phyloP scores from a whole-genome alignment of 2,113 vertebrate species.

The Bufo gargarizans region DNA sequence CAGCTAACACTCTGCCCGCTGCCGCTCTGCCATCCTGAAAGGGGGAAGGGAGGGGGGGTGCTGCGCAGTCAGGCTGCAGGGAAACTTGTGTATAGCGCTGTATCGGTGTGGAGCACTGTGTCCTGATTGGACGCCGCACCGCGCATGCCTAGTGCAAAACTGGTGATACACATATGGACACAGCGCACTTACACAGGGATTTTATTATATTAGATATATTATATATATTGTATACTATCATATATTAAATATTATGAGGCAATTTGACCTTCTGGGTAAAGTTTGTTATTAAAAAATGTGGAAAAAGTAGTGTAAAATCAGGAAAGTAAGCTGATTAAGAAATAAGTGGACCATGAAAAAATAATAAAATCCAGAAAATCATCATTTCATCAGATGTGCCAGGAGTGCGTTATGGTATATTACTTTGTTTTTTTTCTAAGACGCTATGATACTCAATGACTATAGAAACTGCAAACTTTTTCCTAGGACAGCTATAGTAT shows the following conservation, averaged over 20 bases:
- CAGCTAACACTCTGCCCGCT: too few relatives aligned
- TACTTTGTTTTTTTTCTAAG: background rate
- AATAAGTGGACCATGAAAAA: background rate
- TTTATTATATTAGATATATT: too few relatives aligned
- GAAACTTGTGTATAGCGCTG: too few relatives aligned
- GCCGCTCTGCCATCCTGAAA: too few relatives aligned
- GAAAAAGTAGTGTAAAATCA: background rate
- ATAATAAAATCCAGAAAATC: background rate
- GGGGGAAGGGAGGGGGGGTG: too few relatives aligned
- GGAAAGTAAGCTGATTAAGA: background rate
- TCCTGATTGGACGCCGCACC: too few relatives aligned
- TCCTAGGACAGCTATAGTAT: background rate
- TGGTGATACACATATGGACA: too few relatives aligned
- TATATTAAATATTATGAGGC: background rate
- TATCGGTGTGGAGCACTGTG: too few relatives aligned
- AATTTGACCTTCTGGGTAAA: background rate
- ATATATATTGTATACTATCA: background rate
- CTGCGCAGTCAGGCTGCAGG: too few relatives aligned
- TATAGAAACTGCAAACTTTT: background rate
- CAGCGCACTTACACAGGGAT: too few relatives aligned
- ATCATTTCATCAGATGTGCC: background rate
- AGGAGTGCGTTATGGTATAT: background rate
- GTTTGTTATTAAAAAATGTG: background rate
- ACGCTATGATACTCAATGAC: background rate
- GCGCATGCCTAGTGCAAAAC: too few relatives aligned